Evolutionary conservation across 1,140 invertebrate genomes (phyloP).

Genomic region (Bombus waltoni): DNA sequence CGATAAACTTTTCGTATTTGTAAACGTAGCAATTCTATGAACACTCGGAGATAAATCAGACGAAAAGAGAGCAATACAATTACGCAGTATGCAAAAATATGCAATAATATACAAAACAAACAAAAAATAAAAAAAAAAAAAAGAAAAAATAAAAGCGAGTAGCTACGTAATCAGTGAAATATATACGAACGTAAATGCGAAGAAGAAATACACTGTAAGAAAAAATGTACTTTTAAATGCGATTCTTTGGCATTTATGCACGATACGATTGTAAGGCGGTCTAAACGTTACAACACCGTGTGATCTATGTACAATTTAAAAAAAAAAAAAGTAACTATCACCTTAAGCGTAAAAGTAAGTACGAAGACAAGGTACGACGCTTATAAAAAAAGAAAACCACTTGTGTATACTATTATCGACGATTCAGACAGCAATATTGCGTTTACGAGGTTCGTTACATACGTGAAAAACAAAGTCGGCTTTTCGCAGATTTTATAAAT

Average conservation of each 20-base stretch:
- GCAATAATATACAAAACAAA: conserved; percentile 21
- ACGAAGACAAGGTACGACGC: conserved; percentile 30
- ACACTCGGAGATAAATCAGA: background rate
- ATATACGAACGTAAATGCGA: conserved; percentile 53
- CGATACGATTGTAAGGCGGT: conserved; percentile 59
- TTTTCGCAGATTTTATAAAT: conserved; percentile 25
- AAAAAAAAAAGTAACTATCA: conserved; percentile 16
- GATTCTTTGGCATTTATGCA: conserved; percentile 77
- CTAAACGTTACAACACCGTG: conserved; percentile 41
- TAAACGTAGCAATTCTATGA: background rate
- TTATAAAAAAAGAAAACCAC: conserved; percentile 13
- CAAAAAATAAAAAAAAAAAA: background rate
- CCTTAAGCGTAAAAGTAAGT: conserved; percentile 45
- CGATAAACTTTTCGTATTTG: background rate
- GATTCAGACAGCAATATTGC: conserved; percentile 14
- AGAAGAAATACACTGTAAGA: conserved; percentile 48
- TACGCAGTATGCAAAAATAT: conserved; percentile 11
- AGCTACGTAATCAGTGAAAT: conserved; percentile 29
- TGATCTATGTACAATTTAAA: conserved; percentile 44
- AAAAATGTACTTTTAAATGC: conserved; percentile 74
- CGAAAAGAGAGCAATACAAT: conserved; percentile 7
- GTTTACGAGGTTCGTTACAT: conserved; percentile 30
- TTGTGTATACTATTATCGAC: conserved; percentile 26
- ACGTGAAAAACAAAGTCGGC: background rate
- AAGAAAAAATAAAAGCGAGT: conserved; percentile 4